phyloP scores from a whole-genome alignment of 2,888 invertebrate species.

The Ophonus ardosiacus region DNA sequence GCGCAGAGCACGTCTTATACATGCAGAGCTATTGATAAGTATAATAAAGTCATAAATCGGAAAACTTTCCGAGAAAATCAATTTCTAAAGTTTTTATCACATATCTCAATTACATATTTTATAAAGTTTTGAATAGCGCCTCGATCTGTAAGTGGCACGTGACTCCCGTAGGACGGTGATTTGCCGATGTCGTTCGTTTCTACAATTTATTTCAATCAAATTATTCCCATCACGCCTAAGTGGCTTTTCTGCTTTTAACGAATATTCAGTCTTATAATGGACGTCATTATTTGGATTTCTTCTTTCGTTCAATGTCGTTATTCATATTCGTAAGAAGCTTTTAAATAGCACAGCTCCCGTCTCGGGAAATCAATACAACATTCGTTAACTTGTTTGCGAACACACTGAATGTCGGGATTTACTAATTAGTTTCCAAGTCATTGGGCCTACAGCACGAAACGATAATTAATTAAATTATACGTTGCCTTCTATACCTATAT shows the following conservation, averaged over 20 bases:
- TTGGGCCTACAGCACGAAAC: neutral
- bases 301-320: constrained; percentile 26
- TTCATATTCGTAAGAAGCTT: constrained; percentile 40
- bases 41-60: constrained; percentile 56
- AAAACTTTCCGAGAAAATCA: constrained; percentile 56
- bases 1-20: constrained; percentile 22
- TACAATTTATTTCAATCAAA: constrained; percentile 40
- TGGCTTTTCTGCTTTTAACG: constrained; percentile 38
- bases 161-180: constrained; percentile 29
- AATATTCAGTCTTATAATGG: constrained; percentile 25
- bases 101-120: constrained; percentile 62
- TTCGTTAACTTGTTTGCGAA: constrained; percentile 16
- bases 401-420: constrained; percentile 3
- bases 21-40: constrained; percentile 46
- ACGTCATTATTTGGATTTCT: constrained; percentile 36
- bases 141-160: constrained; percentile 36
- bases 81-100: constrained; percentile 55
- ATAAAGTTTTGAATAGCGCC: constrained; percentile 53
- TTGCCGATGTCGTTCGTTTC: constrained; percentile 26
- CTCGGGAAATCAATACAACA: constrained; percentile 23
- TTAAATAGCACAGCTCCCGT: neutral
- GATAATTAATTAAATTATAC: constrained; percentile 24
- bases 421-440: constrained; percentile 23
- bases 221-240: neutral
- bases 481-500: neutral